Evolutionary conservation across 2,888 invertebrate genomes (phyloP).

Genomic region (Drosophila putrida): DNA sequence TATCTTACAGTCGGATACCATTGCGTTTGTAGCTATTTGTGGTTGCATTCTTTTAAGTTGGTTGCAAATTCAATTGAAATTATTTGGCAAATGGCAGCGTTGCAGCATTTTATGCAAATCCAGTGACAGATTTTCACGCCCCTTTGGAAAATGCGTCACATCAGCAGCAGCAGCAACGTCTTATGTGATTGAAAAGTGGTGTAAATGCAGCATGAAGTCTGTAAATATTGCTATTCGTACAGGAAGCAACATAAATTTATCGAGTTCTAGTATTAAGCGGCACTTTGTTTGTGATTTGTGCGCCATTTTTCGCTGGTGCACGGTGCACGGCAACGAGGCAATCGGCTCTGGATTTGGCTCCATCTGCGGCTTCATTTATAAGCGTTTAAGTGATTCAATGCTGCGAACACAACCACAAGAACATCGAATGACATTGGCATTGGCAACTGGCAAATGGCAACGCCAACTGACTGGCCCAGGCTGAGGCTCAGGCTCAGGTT

Average conservation of each 20-base stretch:
- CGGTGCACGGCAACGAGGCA: neutral
- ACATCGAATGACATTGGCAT: conserved; percentile 33
- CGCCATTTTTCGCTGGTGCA: conserved; percentile 30
- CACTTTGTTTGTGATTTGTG: conserved; percentile 54
- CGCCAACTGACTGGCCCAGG: neutral
- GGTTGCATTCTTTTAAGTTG: conserved; percentile 36
- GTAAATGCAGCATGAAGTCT: conserved; percentile 7
- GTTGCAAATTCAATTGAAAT: conserved; percentile 64
- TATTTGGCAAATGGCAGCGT: conserved; percentile 59
- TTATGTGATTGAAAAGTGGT: conserved; percentile 40
- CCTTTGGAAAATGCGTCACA: too few relatives aligned
- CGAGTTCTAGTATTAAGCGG: conserved; percentile 28
- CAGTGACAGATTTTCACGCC: conserved; percentile 53
- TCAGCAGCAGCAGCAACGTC: too few relatives aligned
- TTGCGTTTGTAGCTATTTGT: neutral
- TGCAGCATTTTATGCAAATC: conserved; percentile 66
- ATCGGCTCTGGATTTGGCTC: conserved; percentile 7
- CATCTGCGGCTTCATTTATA: conserved; percentile 30
- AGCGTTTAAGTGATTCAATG: conserved; percentile 60
- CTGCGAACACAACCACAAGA: conserved; percentile 20
- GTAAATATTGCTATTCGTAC: conserved; percentile 17
- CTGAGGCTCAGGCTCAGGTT: neutral
- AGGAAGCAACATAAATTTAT: conserved; percentile 32
- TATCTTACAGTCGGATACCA: neutral
- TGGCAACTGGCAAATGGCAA: conserved; percentile 9